Conservation (phyloP, 2,888 invertebrate genomes). For the Thecophora atra region DNA sequence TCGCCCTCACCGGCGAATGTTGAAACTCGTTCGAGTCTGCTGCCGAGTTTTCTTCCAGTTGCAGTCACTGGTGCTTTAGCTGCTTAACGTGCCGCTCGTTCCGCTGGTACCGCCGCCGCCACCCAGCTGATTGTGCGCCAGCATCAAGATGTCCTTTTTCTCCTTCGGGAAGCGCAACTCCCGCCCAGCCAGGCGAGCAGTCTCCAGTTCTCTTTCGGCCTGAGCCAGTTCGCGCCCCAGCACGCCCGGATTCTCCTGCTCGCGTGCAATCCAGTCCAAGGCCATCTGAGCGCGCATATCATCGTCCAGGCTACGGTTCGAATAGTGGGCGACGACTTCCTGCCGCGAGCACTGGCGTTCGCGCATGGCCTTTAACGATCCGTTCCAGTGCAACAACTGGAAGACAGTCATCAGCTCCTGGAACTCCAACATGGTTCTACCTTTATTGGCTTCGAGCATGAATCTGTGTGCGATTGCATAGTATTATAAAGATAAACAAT, state of each 20-base stretch:
- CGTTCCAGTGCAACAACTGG: slow-evolving; percentile 95
- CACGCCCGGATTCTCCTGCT: slow-evolving; percentile 78
- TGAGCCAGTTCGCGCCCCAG: slow-evolving; percentile 82
- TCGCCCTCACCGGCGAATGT: slow-evolving; percentile 1
- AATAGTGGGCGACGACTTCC: slow-evolving; percentile 92
- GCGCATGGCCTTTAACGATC: slow-evolving; percentile 93
- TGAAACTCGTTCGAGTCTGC: slow-evolving; percentile 8
- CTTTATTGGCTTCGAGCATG: slow-evolving; percentile 83
- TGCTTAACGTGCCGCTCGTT: slow-evolving; percentile 57
- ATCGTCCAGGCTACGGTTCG: slow-evolving; percentile 90
- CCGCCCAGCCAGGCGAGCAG: slow-evolving; percentile 86
- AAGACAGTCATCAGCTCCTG: slow-evolving; percentile 98
- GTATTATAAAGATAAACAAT: background rate
- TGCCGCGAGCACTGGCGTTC: slow-evolving; percentile 94
- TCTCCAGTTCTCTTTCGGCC: slow-evolving; percentile 87
- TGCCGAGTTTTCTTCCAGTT: background rate
- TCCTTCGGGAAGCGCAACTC: slow-evolving; percentile 95
- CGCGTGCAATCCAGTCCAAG: slow-evolving; percentile 90
- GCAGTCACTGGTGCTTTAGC: slow-evolving; percentile 46
- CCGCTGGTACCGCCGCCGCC: slow-evolving; percentile 59
- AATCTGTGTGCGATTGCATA: slow-evolving; percentile 67
- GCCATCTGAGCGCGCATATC: slow-evolving; percentile 98
- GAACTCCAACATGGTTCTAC: slow-evolving; percentile 94
- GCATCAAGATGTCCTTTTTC: slow-evolving; percentile 91
- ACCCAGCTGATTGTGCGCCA: slow-evolving; percentile 85